These are phyloP conservation scores for Kryphioiulus occultus DNA, from an alignment of 2,888 invertebrate genomes.

Conservation along the genomic window DNA sequence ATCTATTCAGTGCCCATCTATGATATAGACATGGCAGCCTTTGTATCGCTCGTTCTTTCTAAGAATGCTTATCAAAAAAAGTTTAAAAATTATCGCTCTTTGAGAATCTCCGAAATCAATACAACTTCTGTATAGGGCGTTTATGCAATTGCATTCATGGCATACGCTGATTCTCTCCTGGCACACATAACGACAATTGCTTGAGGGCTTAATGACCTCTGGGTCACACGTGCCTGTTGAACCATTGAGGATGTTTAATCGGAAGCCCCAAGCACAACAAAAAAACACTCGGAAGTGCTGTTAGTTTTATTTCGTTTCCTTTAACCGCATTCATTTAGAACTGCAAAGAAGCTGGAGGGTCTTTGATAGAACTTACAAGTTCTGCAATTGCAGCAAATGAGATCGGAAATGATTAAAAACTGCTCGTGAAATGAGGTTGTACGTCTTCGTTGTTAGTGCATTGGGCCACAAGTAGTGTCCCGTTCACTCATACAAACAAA, in stretches of 20 bases:
- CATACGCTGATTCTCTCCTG: neutral
- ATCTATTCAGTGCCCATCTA: no score
- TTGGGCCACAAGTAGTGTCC: no score
- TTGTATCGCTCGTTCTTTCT: no score
- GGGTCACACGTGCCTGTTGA: neutral
- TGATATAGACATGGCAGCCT: no score
- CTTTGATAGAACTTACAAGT: neutral
- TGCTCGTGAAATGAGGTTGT: no score
- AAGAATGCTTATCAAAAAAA: no score
- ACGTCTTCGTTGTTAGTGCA: no score
- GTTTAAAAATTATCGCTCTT: no score
- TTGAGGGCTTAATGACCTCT: constrained; percentile 21
- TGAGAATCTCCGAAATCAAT: no score
- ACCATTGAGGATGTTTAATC: constrained; percentile 28
- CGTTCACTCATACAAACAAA: no score
- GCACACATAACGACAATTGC: neutral
- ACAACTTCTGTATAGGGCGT: no score
- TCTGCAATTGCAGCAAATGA: neutral
- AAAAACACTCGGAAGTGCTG: constrained; percentile 29
- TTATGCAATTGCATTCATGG: no score
- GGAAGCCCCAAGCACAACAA: neutral
- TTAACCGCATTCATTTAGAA: neutral
- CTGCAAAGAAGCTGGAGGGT: neutral
- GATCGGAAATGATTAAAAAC: neutral
- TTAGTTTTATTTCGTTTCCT: constrained; percentile 20